Evolutionary conservation across 2,113 vertebrate genomes (phyloP).

Genomic region (Syngnathus floridae): DNA sequence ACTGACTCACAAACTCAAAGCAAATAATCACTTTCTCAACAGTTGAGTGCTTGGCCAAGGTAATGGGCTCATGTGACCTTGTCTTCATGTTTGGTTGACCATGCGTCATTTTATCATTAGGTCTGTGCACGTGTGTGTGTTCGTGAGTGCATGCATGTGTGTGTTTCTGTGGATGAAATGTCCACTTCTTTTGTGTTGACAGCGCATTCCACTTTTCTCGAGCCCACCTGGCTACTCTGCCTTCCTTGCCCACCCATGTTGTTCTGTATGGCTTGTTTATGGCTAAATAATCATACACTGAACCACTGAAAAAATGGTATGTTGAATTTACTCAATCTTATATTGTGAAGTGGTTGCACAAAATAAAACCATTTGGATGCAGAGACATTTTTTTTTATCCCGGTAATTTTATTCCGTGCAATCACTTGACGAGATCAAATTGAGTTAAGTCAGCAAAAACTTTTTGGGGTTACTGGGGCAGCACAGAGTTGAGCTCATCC

Average conservation of each 20-base stretch:
- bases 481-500: no score
- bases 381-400: no score
- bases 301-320: no score
- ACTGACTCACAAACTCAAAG: neutral
- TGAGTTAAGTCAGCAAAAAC: no score
- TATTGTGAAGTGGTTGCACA: no score
- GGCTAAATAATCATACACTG: constrained; percentile 20
- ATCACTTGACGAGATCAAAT: no score
- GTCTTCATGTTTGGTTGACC: constrained; percentile 51
- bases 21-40: neutral
- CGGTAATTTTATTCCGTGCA: no score
- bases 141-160: neutral
- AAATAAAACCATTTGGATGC: no score
- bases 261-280: constrained; percentile 32
- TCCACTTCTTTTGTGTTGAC: constrained; percentile 49
- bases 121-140: constrained; percentile 12
- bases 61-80: constrained; percentile 27
- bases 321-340: no score
- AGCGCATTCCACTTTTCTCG: constrained; percentile 42
- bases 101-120: constrained; percentile 46
- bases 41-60: neutral
- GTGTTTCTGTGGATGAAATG: constrained; percentile 64
- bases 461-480: no score
- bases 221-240: constrained; percentile 40
- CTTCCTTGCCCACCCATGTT: constrained; percentile 56